A percentile compares a stretch with the other conserved stretches of the same genome.
Evolutionary conservation across 1,140 invertebrate species (phyloP).

Genomic region (Heliothis subflexa): DNA sequence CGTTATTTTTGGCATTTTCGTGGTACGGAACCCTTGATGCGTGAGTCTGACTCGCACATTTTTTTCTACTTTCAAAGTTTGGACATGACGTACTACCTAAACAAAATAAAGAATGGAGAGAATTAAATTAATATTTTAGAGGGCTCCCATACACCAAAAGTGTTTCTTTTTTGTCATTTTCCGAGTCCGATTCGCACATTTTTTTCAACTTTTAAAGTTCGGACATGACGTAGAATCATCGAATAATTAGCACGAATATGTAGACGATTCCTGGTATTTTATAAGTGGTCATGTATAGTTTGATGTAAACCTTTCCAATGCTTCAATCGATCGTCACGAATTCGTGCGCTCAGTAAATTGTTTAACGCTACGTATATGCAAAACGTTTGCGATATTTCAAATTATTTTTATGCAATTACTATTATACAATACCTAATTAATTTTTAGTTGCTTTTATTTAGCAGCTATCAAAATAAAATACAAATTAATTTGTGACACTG

Average conservation of each 20-base stretch:
- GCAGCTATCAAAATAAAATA: background rate
- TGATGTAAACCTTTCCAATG: slow-evolving; percentile 8
- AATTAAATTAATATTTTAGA: too few relatives aligned
- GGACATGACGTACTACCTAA: slow-evolving; percentile 21
- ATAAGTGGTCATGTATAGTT: background rate
- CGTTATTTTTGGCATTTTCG: too few relatives aligned
- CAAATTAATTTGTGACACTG: too few relatives aligned
- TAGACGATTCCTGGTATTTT: slow-evolving; percentile 26
- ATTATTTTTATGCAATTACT: slow-evolving; percentile 23
- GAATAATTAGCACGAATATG: slow-evolving; percentile 14
- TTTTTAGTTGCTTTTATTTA: background rate
- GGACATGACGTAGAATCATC: slow-evolving; percentile 13
- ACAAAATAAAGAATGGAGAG: too few relatives aligned
- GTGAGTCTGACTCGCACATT: slow-evolving; percentile 40
- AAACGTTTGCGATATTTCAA: slow-evolving; percentile 6
- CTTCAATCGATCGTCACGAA: slow-evolving; percentile 20
- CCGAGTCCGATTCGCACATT: slow-evolving; percentile 40
- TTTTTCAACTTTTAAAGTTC: slow-evolving; percentile 46
- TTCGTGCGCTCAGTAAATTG: slow-evolving; percentile 6
- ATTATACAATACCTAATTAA: background rate
- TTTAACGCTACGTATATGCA: slow-evolving; percentile 1
- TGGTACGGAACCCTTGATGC: too few relatives aligned
- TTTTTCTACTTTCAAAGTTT: slow-evolving; percentile 45
- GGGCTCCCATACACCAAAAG: too few relatives aligned
- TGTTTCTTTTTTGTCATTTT: too few relatives aligned